These are phyloP conservation scores for Chlorocebus sabaeus DNA, from an alignment of 2,113 vertebrate genomes.

Conservation along the genomic window DNA sequence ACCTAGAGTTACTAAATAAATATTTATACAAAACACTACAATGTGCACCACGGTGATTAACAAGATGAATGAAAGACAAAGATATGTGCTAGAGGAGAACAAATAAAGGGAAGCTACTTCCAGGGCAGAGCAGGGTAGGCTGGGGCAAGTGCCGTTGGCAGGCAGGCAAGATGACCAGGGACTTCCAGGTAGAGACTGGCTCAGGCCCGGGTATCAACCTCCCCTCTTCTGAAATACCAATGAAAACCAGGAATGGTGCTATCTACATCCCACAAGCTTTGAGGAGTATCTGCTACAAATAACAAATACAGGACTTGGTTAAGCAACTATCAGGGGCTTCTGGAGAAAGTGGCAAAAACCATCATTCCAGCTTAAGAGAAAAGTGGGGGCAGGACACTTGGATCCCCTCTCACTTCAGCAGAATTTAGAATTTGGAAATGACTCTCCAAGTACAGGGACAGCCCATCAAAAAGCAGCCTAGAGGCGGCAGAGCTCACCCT, in stretches of 20 bases:
- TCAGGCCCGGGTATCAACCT: accelerated
- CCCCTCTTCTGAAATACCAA: neutral
- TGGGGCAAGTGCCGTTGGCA: neutral
- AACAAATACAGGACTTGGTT: neutral
- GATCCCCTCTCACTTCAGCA: neutral
- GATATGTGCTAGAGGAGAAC: neutral
- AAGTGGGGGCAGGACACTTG: accelerated
- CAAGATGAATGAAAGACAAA: neutral
- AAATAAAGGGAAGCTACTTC: neutral
- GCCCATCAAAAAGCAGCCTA: neutral
- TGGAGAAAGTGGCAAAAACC: neutral
- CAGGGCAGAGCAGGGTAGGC: accelerated
- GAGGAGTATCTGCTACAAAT: neutral
- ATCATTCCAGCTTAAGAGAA: neutral
- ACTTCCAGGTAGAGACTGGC: neutral
- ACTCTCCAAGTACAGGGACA: neutral
- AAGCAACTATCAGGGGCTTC: neutral
- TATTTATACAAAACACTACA: neutral
- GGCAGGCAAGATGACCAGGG: neutral
- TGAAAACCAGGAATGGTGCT: neutral
- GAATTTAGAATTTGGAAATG: neutral
- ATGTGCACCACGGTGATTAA: neutral
- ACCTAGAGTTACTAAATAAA: neutral
- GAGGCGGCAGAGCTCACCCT: neutral
- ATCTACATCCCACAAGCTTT: neutral